Evolutionary conservation across 1,140 invertebrate species (phyloP), one percentile per base, ranked within the genome.

Genomic region (Drosophila nigromelanica): DNA sequence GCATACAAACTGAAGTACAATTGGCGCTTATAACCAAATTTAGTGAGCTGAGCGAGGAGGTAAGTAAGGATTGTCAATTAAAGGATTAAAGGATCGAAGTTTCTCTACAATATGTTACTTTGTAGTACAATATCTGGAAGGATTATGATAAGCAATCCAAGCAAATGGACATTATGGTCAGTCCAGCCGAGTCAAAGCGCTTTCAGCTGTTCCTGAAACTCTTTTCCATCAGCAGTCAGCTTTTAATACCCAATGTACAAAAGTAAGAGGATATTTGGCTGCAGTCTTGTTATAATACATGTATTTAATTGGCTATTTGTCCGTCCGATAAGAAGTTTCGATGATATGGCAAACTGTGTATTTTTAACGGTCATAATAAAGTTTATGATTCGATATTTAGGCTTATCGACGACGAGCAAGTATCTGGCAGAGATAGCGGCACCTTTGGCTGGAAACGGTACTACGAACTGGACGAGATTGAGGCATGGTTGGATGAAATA

Each of bases 401-500:
- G 37, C 77, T 89, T 69, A 91, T 91, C 73, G 90, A 91, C 33
- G 72, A 52, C 10, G 90, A 91, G 43, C 61, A 89, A 73, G 45
- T 63, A 18, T 62, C 60, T 10, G n/a, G 15, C 35, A 35, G 66
- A 10, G 87, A 89, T 73, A 80, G 71, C 50, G 24, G 8, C 21
- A 48, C 71, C 10, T 90, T 91, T 60, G 87, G 80, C 43, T 94
- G 93, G 93, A 91, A 62, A 1, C 90, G 80, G 11, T 94, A 92
- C 74, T 92, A 91, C 54, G 81, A 91, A 8, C 67, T 93, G n/a
- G 72, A 90, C 0, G 93, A 93, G 39, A 94, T 94, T 30, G 91
- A 93, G 56, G 75, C 86, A 11, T 94, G 93, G 93, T 72, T 94
- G 14, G 89, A 74, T 7, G 87, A 91, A 35, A 73, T 94, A 21